Evolutionary conservation across 2,797 vertebrate species (phyloP), one percentile per base, ranked within the genome.

Genomic region (Erethizon dorsatum): DNA sequence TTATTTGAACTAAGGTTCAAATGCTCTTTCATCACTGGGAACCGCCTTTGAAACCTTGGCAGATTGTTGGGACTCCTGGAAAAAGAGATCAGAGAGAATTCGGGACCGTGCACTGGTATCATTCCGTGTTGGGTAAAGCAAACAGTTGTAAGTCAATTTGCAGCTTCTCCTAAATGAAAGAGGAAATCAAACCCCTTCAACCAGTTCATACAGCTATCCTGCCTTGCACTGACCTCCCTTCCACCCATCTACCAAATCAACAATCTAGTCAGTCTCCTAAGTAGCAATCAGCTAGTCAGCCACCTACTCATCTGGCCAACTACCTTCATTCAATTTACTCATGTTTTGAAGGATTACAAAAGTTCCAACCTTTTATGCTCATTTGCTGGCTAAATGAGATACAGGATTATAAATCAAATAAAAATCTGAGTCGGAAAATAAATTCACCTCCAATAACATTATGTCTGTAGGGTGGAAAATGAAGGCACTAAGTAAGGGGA

Each of bases 361-460:
- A n/a, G n/a, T n/a, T 84, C 18, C 11, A 88, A 31, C 4, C 83
- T 94, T 63, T 90, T 33, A 45, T 67, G 67, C 41, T 56, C 2
- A 24, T 90, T 57, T 86, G 17, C 83, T 85, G 45, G 24, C 96
- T 96, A 89, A 52, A 41, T 18, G 14, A 95, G 33, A 65, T 47
- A 84, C 1, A 90, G 4, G 78, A 82, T 50, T 14, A 73, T 45
- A 91, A 91, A 37, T 67, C 6, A 91, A 94, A 65, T 41, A 77
- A 90, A 91, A 87, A 56, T 56, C 5, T 75, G 69, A 91, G 37
- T 5, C 63, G 1, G 20, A 77, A 94, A 87, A 93, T 59, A 89
- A 24, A 73, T 63, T 20, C 11, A 87, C 41, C 47, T 82, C 67
- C 13, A 80, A 20, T 50, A 90, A 77, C 3, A 45, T 47, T 37